These are phyloP conservation scores for Microplitis demolitor DNA, from an alignment of 1,140 invertebrate genomes.

Conservation along the genomic window DNA sequence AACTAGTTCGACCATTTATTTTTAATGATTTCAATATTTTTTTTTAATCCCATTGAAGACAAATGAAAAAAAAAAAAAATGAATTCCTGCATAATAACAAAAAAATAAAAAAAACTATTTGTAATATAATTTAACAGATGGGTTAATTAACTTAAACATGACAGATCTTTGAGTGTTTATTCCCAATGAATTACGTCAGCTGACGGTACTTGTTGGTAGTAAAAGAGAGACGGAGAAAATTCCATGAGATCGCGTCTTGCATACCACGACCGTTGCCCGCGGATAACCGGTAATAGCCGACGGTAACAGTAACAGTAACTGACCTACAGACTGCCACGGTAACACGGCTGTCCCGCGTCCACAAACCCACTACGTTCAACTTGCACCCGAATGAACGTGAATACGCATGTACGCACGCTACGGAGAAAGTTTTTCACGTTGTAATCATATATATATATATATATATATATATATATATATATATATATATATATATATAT, in stretches of 20 bases:
- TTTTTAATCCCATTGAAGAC: too few species aligned
- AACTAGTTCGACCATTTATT: too few species aligned
- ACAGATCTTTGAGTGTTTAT: neutral
- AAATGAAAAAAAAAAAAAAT: too few species aligned
- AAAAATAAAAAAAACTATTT: too few species aligned
- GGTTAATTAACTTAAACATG: too few species aligned
- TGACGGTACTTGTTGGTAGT: neutral
- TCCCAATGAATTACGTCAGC: neutral
- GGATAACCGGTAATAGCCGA: constrained; percentile 44
- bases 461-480: neutral
- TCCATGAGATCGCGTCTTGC: constrained; percentile 18
- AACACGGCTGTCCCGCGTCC: neutral
- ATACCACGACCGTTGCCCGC: constrained; percentile 38
- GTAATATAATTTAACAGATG: too few species aligned
- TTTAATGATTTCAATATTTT: too few species aligned
- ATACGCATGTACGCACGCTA: neutral
- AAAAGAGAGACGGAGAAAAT: constrained; percentile 15
- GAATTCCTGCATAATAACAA: too few species aligned
- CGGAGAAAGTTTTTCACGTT: constrained; percentile 12
- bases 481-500: neutral
- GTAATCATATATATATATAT: neutral
- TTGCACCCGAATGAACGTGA: constrained; percentile 12
- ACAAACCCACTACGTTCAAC: neutral
- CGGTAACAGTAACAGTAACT: constrained; percentile 45
- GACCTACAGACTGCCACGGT: constrained; percentile 39